Conservation (phyloP, 2,888 invertebrate species). For the Spodoptera picta region DNA sequence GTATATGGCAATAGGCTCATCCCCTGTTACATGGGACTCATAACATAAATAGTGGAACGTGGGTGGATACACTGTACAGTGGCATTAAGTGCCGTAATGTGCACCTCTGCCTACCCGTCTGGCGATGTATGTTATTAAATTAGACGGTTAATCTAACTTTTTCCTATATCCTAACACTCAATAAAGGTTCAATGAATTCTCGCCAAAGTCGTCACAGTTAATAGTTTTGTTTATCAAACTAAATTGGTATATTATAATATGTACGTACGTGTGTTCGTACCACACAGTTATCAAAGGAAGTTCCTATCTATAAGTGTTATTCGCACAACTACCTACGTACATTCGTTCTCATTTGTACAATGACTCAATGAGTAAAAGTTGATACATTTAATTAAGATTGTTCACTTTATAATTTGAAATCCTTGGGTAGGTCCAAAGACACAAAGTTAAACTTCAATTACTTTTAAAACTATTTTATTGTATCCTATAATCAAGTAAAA, state of each 20-base stretch:
- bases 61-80: too few relatives aligned
- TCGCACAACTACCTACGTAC: slow-evolving; percentile 25
- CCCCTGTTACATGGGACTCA: too few relatives aligned
- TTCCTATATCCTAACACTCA: too few relatives aligned
- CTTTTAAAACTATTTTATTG: not conserved
- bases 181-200: not conserved
- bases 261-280: slow-evolving; percentile 12
- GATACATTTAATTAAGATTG: slow-evolving; percentile 49
- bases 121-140: too few relatives aligned
- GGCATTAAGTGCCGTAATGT: too few relatives aligned
- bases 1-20: too few relatives aligned
- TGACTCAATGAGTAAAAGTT: slow-evolving; percentile 48
- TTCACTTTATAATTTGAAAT: slow-evolving; percentile 9
- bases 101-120: too few relatives aligned
- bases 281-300: slow-evolving; percentile 55
- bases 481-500: too few relatives aligned
- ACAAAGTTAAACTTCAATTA: not conserved
- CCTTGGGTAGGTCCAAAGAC: not conserved
- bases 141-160: too few relatives aligned
- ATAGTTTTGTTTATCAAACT: slow-evolving; percentile 20
- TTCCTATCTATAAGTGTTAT: slow-evolving; percentile 52
- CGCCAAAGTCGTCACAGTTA: not conserved
- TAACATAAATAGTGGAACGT: too few relatives aligned
- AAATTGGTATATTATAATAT: slow-evolving; percentile 7
- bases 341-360: slow-evolving; percentile 28